A percentile compares a stretch with the other conserved stretches of the same genome.
Evolutionary conservation across 2,888 invertebrate genomes (phyloP).

Genomic region (Polydrusus pterygomalis): DNA sequence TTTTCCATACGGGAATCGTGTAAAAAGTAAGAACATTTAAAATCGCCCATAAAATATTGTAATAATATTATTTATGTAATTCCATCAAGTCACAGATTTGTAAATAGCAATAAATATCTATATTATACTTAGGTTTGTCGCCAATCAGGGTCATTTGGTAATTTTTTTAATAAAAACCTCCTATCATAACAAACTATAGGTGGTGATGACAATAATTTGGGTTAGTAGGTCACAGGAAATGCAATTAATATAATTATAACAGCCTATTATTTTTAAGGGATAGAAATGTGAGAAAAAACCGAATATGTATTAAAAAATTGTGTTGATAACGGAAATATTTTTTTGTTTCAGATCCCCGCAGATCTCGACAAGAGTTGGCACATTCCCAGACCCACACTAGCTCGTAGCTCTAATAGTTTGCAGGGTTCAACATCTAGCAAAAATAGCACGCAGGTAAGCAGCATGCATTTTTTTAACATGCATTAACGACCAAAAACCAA

Average conservation of each 20-base stretch:
- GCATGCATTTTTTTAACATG: no score
- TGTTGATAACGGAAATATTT: background rate
- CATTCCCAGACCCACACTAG: constrained; percentile 88
- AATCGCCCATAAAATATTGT: background rate
- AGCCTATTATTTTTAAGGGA: no score
- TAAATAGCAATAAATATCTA: no score
- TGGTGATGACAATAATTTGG: background rate
- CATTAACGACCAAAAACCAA: no score
- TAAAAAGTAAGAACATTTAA: no score
- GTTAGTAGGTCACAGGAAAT: background rate
- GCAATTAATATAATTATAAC: background rate
- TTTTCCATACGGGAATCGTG: constrained; percentile 4
- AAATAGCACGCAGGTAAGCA: constrained; percentile 86
- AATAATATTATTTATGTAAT: background rate
- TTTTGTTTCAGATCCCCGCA: constrained; percentile 68
- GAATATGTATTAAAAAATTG: background rate
- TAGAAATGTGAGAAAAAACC: no score
- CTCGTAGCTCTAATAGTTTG: constrained; percentile 77
- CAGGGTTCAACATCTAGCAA: constrained; percentile 84
- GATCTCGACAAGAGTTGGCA: constrained; percentile 80
- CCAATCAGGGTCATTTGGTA: no score
- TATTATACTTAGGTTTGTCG: no score
- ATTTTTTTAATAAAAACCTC: no score
- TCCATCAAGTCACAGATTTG: background rate
- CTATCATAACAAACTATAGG: no score